Base-by-base conservation (phyloP, 2,888 invertebrate species). In the Autographa pulchrina region DNA sequence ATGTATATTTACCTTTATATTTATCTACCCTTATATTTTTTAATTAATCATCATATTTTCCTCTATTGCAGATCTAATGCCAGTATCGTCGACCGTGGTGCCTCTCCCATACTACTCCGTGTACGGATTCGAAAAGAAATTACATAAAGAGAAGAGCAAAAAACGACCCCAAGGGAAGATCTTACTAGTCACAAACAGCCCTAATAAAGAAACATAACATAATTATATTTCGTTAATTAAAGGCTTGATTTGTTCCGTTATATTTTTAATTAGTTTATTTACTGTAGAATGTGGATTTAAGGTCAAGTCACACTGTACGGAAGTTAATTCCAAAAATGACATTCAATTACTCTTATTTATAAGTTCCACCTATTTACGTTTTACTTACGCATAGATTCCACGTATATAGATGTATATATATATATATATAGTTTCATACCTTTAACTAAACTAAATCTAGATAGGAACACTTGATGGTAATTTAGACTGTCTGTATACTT, bases 31-130 rank as follows among this genome's bases (percentile, higher is more conserved):
- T 38, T 38, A 1, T 38, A 11, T 9, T 11, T n/a, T n/a, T 16
- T n/a, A 7, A 7, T 48, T 77, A 68, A 77, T 31, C 48, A 25
- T 60, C 38, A 64, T 32, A 35, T 14, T 16, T 0, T 60, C 35
- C 58, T n/a, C 68, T 72, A 54, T 93, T 92, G 16, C 94, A 96
- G 96, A 96, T 90, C 88, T 96, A 18, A 77, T 94, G 85, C 89
- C 95, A 0, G 90, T 96, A 38, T 95, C 96, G 6, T 96, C 96
- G 14, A 96, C 95, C 0, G 95, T 96, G 74, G 83, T 93, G 80
- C 96, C 96, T 0, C 88, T 96, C 38, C 93, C 94, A 2, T 94
- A 91, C 83, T 93, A 94, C 86, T 93, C 94, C 0, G 91, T 95
- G 11, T 95, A 91, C 85, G 90, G 91, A 52, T 94, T 88, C 79